Conservation (phyloP, 2,888 invertebrate genomes). For the Melipona bicolor region DNA sequence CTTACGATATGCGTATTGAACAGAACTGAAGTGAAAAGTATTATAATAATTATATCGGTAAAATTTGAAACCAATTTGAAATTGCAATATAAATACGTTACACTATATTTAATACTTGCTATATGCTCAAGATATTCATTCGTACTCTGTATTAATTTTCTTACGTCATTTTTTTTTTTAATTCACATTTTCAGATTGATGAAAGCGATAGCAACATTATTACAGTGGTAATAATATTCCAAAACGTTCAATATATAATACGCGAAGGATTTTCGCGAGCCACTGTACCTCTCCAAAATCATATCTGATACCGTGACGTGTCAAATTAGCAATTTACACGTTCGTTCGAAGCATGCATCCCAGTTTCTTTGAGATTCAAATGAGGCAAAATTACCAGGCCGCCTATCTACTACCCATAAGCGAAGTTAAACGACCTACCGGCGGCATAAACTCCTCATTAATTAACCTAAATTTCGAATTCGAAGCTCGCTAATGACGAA, state of each 20-base stretch:
- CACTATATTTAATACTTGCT: no score
- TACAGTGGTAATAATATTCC: no score
- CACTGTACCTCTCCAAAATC: not conserved
- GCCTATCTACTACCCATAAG: not conserved
- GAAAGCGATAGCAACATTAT: no score
- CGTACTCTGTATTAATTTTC: no score
- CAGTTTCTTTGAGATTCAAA: not conserved
- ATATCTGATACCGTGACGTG: not conserved
- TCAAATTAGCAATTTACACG: not conserved
- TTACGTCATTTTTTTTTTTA: no score
- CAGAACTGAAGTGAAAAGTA: not conserved
- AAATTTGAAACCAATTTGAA: not conserved
- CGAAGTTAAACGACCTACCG: not conserved
- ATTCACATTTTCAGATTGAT: no score
- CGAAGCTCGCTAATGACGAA: not conserved
- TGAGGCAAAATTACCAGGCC: no score
- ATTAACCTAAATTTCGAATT: not conserved
- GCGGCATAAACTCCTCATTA: not conserved
- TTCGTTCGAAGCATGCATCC: not conserved
- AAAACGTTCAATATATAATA: no score
- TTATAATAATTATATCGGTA: not conserved
- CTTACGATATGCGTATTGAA: no score
- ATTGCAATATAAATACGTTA: not conserved
- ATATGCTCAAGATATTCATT: no score
- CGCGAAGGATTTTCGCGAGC: not conserved